These are phyloP conservation scores for Phragmatobia fuliginosa DNA, from an alignment of 2,888 invertebrate species.

Conservation along the genomic window DNA sequence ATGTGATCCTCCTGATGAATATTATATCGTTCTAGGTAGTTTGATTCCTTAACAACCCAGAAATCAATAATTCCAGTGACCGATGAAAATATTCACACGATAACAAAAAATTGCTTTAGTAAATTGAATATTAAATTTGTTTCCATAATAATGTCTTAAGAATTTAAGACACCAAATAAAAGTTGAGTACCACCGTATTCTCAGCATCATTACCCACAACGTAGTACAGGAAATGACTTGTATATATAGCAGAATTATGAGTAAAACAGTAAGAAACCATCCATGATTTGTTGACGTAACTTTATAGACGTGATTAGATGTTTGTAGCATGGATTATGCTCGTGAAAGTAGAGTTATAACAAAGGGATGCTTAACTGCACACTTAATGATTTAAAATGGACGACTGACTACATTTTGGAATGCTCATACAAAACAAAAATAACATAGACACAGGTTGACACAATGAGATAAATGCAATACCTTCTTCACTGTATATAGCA, in stretches of 20 bases:
- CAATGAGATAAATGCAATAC: neutral
- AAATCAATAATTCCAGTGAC: no score
- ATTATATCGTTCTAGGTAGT: no score
- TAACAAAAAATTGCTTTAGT: no score
- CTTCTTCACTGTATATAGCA: neutral
- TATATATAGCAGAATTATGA: slow-evolving; percentile 23
- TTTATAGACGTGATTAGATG: neutral
- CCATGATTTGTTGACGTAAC: neutral
- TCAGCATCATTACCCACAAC: slow-evolving; percentile 10
- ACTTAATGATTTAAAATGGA: no score
- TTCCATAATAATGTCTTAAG: neutral
- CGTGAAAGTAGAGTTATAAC: neutral
- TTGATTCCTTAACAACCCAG: no score
- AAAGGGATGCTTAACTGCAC: neutral
- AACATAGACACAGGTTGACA: no score
- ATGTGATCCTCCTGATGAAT: no score
- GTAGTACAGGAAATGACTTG: slow-evolving; percentile 42
- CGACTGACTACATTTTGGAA: no score
- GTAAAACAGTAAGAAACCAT: neutral
- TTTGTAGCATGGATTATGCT: neutral
- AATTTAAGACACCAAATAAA: neutral
- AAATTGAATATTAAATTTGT: neutral
- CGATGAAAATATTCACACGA: no score
- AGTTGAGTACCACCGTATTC: neutral
- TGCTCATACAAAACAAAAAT: no score